phyloP scores from a whole-genome alignment of 1,140 invertebrate species.

The Acromyrmex heyeri region DNA sequence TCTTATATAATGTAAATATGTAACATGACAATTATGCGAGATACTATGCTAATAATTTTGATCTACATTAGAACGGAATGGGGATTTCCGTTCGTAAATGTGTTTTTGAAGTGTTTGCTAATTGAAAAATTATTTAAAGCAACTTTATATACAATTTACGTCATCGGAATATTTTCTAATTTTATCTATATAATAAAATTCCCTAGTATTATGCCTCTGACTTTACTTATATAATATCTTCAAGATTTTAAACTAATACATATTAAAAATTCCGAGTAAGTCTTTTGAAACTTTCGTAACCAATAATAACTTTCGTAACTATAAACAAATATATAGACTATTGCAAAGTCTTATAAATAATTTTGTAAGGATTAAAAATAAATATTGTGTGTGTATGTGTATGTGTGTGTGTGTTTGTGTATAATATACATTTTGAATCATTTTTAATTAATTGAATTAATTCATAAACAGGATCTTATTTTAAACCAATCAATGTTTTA shows the following conservation, averaged over 20 bases:
- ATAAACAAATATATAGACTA: neutral
- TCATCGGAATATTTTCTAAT: constrained; percentile 10
- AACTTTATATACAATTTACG: neutral
- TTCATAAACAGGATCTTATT: neutral
- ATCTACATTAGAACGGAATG: neutral
- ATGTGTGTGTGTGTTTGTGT: neutral
- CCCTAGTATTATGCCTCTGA: neutral
- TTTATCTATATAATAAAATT: neutral
- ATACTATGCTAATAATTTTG: neutral
- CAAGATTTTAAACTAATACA: neutral
- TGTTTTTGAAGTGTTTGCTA: neutral
- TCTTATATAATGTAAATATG: neutral
- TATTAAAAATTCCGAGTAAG: neutral
- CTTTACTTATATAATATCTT: neutral
- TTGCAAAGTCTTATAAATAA: neutral
- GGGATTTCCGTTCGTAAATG: neutral
- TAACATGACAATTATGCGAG: neutral
- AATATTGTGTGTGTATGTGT: neutral
- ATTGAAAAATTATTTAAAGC: neutral
- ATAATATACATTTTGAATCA: neutral
- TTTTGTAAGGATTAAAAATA: constrained; percentile 3
- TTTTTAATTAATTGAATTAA: neutral
- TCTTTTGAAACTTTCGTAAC: neutral
- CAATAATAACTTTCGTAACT: neutral
- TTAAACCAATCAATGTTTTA: neutral